Conservation (phyloP, 37 sponge, comb jelly and placozoan genomes). For the Geodia barretti region DNA sequence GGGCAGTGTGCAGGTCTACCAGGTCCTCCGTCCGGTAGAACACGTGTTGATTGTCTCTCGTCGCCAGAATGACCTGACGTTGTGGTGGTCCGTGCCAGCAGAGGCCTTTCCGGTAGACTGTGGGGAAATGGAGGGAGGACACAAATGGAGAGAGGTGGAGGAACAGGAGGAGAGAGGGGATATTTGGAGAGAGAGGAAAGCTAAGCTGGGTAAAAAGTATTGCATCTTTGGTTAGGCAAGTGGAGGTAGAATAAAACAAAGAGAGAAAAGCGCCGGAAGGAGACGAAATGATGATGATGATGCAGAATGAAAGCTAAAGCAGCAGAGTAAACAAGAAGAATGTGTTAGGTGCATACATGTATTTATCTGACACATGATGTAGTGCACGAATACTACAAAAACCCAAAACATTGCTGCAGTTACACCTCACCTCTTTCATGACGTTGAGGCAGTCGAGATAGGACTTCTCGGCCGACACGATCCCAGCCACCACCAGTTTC, state of each 20-base stretch:
- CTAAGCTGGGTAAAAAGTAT: not conserved
- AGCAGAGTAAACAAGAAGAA: not conserved
- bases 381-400: too few species aligned
- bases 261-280: not conserved
- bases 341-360: too few species aligned
- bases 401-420: too few species aligned
- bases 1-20: constrained; percentile 44
- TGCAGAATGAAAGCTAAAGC: not conserved
- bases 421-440: constrained; percentile 62
- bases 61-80: constrained; percentile 74
- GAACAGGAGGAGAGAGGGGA: not conserved
- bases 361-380: too few species aligned
- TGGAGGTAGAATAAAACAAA: not conserved
- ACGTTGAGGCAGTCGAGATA: constrained; percentile 73
- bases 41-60: constrained; percentile 77
- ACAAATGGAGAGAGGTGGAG: not conserved
- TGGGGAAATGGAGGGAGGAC: constrained; percentile 11
- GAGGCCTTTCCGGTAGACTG: constrained; percentile 87
- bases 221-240: too few species aligned
- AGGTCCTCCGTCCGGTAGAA: constrained; percentile 83
- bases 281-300: not conserved
- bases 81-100: constrained; percentile 66
- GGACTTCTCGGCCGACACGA: constrained; percentile 79
- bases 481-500: constrained; percentile 84
- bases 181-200: not conserved